A percentile compares a stretch with the other conserved stretches of the same genome.
phyloP scores from a whole-genome alignment of 2,797 vertebrate genomes.

The Lemur catta region DNA sequence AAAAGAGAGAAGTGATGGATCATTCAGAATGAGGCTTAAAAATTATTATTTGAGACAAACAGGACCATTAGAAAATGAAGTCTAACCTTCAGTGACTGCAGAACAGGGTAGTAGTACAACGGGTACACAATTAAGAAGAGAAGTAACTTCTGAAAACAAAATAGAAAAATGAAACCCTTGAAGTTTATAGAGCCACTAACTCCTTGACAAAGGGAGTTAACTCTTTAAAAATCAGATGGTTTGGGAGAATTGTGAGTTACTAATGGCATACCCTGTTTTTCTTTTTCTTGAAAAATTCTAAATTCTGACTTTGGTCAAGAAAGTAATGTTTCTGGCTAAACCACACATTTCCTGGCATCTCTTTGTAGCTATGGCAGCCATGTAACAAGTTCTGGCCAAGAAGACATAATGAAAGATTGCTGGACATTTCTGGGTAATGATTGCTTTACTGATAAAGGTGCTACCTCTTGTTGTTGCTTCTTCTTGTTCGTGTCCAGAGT shows the following conservation, averaged over 20 bases:
- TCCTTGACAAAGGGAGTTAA: background rate
- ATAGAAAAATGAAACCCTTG: background rate
- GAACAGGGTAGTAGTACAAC: background rate
- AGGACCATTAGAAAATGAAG: background rate
- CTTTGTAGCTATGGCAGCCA: background rate
- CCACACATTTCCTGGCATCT: background rate
- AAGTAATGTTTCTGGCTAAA: background rate
- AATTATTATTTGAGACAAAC: background rate
- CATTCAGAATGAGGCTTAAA: background rate
- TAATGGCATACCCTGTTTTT: background rate
- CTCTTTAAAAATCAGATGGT: constrained; percentile 23
- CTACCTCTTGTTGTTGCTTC: background rate
- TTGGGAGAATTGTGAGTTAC: background rate
- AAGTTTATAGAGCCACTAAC: background rate
- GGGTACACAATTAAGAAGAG: background rate
- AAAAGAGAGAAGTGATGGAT: background rate
- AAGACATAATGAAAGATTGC: background rate
- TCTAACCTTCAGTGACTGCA: background rate
- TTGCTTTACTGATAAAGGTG: background rate
- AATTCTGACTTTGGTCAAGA: background rate
- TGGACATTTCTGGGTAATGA: background rate
- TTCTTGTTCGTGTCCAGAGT: background rate
- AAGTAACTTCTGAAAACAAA: background rate
- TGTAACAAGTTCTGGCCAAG: background rate
- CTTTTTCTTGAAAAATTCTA: background rate